These are phyloP conservation scores for Tachina lurida DNA, from an alignment of 2,888 invertebrate species.

Conservation along the genomic window DNA sequence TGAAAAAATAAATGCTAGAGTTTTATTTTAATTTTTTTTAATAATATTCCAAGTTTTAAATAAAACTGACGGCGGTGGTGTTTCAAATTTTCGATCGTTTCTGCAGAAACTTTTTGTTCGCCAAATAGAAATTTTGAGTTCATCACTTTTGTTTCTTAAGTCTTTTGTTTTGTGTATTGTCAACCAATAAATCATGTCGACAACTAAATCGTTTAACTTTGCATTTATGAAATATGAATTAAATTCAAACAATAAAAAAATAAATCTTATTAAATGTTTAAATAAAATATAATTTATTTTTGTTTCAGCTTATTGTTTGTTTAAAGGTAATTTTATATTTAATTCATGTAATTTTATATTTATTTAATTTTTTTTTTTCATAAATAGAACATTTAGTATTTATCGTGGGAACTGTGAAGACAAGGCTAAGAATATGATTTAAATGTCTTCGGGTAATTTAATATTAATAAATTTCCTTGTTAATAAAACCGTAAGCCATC, in stretches of 20 bases:
- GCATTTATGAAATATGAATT: neutral
- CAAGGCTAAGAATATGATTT: conserved; percentile 26
- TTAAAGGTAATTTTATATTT: neutral
- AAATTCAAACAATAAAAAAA: neutral
- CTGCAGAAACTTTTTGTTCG: neutral
- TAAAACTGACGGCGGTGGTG: no score
- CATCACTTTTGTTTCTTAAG: conserved; percentile 18
- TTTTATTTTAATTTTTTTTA: no score
- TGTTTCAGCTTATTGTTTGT: neutral
- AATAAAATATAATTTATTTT: conserved; percentile 9
- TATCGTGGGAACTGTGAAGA: conserved; percentile 13
- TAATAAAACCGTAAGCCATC: neutral
- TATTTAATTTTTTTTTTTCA: neutral
- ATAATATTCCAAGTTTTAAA: no score
- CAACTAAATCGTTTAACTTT: neutral
- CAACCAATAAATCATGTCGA: neutral
- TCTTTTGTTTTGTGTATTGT: conserved; percentile 20
- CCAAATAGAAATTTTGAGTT: neutral
- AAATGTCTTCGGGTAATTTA: conserved; percentile 32
- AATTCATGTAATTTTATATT: neutral
- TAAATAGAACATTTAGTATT: conserved; percentile 5
- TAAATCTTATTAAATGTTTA: conserved; percentile 8
- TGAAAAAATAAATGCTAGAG: no score
- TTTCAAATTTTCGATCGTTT: no score
- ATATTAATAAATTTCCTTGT: conserved; percentile 39